Base-by-base conservation (phyloP, 2,113 vertebrate species). In the Ardeotis arabs region DNA sequence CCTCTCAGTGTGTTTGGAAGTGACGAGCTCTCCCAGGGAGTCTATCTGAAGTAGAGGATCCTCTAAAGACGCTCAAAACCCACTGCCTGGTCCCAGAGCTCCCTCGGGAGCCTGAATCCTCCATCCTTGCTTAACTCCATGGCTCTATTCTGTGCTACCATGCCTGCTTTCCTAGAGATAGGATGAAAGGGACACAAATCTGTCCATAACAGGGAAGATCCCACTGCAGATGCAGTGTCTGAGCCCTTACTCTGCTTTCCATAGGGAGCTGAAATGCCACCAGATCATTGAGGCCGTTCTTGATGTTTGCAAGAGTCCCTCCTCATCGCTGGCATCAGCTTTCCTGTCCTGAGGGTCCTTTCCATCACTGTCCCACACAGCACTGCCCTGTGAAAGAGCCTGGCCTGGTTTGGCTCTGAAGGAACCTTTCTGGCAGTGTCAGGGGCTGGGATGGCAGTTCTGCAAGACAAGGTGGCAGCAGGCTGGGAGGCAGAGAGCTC, bases 231-330 rank as follows among this genome's bases (percentile, higher is more conserved):
- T 68, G 27, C 23, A 33, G 15, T 3, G 9, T 12, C 22, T 67
- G 78, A 92, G 50, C 22, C 37, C 21, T 52, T 52, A 9, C 28
- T 84, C 33, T 67, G 31, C 50, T 33, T 16, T 35, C n/a, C 52
- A 24, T 2, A 8, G 27, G 56, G 25, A 75, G 27, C 31, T 75
- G 88, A 53, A 84, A 66, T 23, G 23, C 23, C 76, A 7, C 35
- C 22, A 29, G 62, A 31, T 11, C 29, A 21, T 44, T 0, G 0
- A 64, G 33, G 31, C 13, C 14, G 2, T 45, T 53, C 25, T 1
- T 8, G 56, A 28, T 49, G 41, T 28, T 72, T 28, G 10, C 20
- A 25, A 29, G n/a, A 21, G 23, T 31, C 55, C 12, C 41, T 87
- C 21, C 85, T 64, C 5, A 18, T 12, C 7, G 0, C 10, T 12